Base-by-base conservation (phyloP, 2,888 invertebrate species). In the Physocephala rufipes region DNA sequence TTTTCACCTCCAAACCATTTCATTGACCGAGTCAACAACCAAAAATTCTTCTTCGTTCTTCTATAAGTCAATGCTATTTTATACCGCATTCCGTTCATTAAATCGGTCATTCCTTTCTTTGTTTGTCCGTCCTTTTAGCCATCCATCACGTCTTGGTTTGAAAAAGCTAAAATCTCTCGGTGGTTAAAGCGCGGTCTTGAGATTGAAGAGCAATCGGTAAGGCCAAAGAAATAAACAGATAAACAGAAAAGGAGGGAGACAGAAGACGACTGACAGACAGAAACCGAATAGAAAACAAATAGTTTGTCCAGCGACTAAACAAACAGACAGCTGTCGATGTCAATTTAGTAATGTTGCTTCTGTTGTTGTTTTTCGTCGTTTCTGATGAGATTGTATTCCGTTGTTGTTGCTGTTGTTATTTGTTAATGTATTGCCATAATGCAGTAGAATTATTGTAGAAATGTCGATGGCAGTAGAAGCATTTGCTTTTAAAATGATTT, bases 341-440 rank as follows among this genome's bases (percentile, higher is more conserved):
- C 26, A 59, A 59, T 28, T 15, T 15, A 1, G 16, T 30, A 28
- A 59, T 59, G n/a, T 53, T 19, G 53, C 21, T 53, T 4, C 21
- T 53, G 53, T 21, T 53, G n/a, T 53, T 53, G 53, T 51, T 51
- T 1, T 51, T 51, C n/a, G 15, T 47, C 16, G 47, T 47, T 47
- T 1, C 16, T 47, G 47, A 1, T 51, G 51, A n/a, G 5, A 16
- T 45, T 45, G 45, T 9, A 45, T 12, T 12, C 9, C 45, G 45
- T 49, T 21, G 24, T 53, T 53, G 53, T 53, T 12, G 53, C 12
- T 53, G 53, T 55, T 55, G 53, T 55, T 55, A n/a, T n/a, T n/a
- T n/a, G n/a, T n/a, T n/a, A n/a, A n/a, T n/a, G 53, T 55, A 55
- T 55, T 58, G 58, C 13, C 58, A 58, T 24, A 28, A n/a, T n/a